Evolutionary conservation across 2,888 invertebrate genomes (phyloP).

Genomic region (Dorcus parallelipipedus): DNA sequence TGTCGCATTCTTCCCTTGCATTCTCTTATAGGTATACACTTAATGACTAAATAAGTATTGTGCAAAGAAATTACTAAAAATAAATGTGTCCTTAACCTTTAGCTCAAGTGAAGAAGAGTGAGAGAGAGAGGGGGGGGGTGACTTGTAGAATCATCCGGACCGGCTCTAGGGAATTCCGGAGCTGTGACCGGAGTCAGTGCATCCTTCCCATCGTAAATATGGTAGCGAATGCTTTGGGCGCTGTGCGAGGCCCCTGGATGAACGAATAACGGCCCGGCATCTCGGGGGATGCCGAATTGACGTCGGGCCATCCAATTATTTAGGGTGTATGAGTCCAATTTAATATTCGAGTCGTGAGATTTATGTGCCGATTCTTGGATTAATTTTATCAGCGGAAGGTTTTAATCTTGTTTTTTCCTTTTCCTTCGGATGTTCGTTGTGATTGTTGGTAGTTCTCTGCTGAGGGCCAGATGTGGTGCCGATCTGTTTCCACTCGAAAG

Average conservation of each 20-base stretch:
- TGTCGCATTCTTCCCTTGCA: too few relatives aligned
- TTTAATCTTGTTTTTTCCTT: too few relatives aligned
- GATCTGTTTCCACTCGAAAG: conserved; percentile 33
- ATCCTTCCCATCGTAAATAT: conserved; percentile 43
- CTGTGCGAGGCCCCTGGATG: conserved; percentile 2
- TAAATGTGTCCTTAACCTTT: neutral
- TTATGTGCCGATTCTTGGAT: neutral
- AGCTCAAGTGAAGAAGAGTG: neutral
- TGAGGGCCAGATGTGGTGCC: conserved; percentile 27
- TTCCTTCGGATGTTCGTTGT: too few relatives aligned
- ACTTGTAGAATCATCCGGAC: conserved; percentile 28
- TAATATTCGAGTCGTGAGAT: conserved; percentile 28
- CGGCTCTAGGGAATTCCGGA: conserved; percentile 32
- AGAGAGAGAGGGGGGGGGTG: conserved; percentile 2
- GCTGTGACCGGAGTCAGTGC: conserved; percentile 39
- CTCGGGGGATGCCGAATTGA: conserved; percentile 29
- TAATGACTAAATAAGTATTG: too few relatives aligned
- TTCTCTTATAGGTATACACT: too few relatives aligned
- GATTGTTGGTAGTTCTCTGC: neutral
- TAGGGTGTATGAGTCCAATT: conserved; percentile 33
- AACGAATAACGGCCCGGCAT: conserved; percentile 18
- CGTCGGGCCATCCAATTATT: conserved; percentile 36
- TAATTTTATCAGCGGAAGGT: neutral
- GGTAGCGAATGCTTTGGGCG: conserved; percentile 27
- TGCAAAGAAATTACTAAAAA: too few relatives aligned